A percentile compares a stretch with the other conserved stretches of the same genome.
These are phyloP conservation scores for Clitarchus hookeri DNA, from an alignment of 2,888 invertebrate species.

Conservation along the genomic window DNA sequence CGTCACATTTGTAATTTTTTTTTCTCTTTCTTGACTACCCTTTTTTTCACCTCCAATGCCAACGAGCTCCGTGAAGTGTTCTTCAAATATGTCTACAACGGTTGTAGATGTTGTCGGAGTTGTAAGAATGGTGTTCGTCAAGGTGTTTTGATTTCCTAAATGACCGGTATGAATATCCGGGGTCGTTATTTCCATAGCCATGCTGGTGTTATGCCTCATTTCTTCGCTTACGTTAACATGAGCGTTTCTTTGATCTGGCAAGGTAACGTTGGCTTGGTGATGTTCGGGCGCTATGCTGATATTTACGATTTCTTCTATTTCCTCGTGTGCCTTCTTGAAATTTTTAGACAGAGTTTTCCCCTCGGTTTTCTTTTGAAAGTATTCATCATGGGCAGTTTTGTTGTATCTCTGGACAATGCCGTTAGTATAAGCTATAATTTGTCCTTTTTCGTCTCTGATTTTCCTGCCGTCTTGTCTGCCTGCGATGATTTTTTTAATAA, in stretches of 20 bases:
- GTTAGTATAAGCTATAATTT: not conserved
- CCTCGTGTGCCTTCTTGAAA: not conserved
- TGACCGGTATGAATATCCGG: no score
- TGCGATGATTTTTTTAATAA: not conserved
- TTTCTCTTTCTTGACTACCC: no score
- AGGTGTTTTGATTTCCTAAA: no score
- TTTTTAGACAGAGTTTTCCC: not conserved
- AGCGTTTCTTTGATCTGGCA: not conserved
- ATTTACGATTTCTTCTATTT: not conserved
- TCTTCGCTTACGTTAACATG: not conserved
- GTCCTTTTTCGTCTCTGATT: not conserved
- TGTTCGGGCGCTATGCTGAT: not conserved
- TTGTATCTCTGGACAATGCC: conserved; percentile 20
- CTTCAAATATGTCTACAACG: not conserved
- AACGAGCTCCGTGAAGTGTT: no score
- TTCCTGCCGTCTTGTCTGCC: not conserved
- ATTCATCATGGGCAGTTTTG: not conserved
- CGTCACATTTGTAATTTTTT: no score
- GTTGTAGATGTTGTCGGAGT: not conserved
- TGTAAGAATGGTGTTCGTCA: no score
- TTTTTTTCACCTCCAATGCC: no score
- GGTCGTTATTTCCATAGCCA: no score
- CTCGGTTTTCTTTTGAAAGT: not conserved
- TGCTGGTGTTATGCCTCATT: not conserved
- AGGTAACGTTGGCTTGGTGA: not conserved